A percentile compares a stretch with the other conserved stretches of the same genome.
Conservation (phyloP, 92 coral and sea anemone genomes). For the Paragorgia papillata region DNA sequence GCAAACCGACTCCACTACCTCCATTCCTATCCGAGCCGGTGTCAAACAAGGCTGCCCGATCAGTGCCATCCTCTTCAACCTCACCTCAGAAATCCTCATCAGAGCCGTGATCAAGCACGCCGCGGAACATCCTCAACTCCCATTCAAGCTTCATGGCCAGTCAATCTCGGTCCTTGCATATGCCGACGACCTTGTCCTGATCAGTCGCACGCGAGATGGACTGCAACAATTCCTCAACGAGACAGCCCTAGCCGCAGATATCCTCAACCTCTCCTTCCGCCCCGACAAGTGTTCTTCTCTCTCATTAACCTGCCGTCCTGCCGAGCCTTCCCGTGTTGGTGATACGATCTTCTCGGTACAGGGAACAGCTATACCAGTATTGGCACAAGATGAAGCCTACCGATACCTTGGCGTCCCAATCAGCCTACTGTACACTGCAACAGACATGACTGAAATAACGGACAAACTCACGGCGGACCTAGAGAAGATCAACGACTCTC, state of each 20-base stretch:
- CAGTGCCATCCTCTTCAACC: conserved; percentile 4
- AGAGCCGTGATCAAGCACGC: neutral
- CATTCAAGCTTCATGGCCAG: no score
- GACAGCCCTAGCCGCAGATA: no score
- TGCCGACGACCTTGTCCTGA: conserved; percentile 1
- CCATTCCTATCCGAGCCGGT: neutral
- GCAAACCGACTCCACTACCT: neutral
- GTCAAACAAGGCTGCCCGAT: conserved; percentile 44
- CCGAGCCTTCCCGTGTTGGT: neutral
- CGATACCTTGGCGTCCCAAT: conserved; percentile 7
- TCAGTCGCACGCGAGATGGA: conserved; percentile 4
- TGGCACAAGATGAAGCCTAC: neutral
- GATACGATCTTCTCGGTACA: neutral
- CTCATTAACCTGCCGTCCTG: neutral
- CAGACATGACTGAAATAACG: neutral
- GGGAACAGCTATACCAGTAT: neutral
- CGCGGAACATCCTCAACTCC: no score
- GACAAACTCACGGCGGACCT: neutral
- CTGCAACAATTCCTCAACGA: no score
- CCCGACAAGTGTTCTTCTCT: neutral
- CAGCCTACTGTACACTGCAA: neutral
- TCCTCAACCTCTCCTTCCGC: no score
- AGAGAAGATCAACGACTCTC: neutral
- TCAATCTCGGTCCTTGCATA: no score
- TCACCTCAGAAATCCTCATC: neutral